Conservation (phyloP, 2,888 invertebrate species). For the Cryptus armator region DNA sequence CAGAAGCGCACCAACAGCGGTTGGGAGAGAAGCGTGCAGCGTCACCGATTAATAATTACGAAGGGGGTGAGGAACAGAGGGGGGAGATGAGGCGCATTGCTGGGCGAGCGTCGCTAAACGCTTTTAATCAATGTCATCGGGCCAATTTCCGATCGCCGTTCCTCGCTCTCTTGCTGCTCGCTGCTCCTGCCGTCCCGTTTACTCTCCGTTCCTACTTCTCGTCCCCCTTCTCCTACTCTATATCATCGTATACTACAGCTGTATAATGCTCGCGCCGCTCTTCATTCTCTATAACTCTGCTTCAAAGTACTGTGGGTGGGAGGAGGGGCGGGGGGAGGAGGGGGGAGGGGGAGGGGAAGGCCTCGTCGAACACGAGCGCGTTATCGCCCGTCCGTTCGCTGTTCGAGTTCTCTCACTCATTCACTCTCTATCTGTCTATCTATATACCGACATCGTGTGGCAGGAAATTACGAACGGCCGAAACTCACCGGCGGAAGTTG, state of each 20-base stretch:
- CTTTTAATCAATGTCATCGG: constrained; percentile 85
- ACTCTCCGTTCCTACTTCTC: constrained; percentile 40
- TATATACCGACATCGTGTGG: constrained; percentile 65
- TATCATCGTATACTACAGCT: constrained; percentile 52
- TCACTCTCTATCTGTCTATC: too few species aligned
- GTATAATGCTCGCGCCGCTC: constrained; percentile 25
- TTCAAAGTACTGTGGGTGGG: constrained; percentile 22
- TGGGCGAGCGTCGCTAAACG: constrained; percentile 80
- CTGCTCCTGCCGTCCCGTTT: constrained; percentile 68
- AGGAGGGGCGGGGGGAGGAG: too few species aligned
- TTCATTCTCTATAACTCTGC: constrained; percentile 48
- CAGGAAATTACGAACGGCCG: constrained; percentile 84
- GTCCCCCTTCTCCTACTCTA: constrained; percentile 57
- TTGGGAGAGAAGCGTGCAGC: constrained; percentile 62
- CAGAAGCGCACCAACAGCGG: constrained; percentile 23
- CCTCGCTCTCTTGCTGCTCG: constrained; percentile 76
- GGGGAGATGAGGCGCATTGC: constrained; percentile 71
- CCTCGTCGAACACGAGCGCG: constrained; percentile 66
- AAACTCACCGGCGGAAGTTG: constrained; percentile 83
- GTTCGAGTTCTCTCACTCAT: constrained; percentile 59
- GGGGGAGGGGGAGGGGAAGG: too few species aligned
- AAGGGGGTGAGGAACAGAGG: constrained; percentile 35
- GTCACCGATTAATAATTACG: constrained; percentile 84
- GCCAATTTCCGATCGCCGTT: constrained; percentile 84
- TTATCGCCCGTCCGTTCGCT: constrained; percentile 71